These are phyloP conservation scores for Zaprionus ornatus DNA, from an alignment of 1,140 invertebrate genomes.

Conservation along the genomic window DNA sequence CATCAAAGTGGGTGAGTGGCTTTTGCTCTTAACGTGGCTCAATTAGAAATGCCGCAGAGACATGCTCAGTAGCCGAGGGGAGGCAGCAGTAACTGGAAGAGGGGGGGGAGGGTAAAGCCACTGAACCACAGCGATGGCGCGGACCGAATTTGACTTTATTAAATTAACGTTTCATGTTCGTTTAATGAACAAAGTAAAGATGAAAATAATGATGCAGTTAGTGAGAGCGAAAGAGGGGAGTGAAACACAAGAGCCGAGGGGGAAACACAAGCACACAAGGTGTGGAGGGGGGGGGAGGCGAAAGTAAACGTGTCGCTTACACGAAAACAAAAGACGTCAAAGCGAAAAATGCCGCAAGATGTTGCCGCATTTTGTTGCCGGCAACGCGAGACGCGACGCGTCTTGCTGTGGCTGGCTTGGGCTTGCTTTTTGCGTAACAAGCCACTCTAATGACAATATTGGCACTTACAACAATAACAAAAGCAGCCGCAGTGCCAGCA, in stretches of 20 bases:
- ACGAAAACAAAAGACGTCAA: slow-evolving; percentile 74
- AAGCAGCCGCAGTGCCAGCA: slow-evolving; percentile 46
- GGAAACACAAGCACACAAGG: not conserved
- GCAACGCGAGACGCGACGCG: slow-evolving; percentile 18
- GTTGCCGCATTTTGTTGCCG: slow-evolving; percentile 60
- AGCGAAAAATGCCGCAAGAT: slow-evolving; percentile 79
- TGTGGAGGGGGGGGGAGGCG: not conserved
- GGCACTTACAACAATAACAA: slow-evolving; percentile 77
- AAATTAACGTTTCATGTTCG: slow-evolving; percentile 82
- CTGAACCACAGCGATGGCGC: slow-evolving; percentile 23
- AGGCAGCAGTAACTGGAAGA: not conserved
- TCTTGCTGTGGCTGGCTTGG: slow-evolving; percentile 30
- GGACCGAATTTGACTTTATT: slow-evolving; percentile 73
- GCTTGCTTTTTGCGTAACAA: slow-evolving; percentile 73
- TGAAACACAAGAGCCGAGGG: slow-evolving; percentile 14
- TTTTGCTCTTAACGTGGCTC: slow-evolving; percentile 38
- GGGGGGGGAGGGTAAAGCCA: not conserved
- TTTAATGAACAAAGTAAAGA: slow-evolving; percentile 81
- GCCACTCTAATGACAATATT: slow-evolving; percentile 82
- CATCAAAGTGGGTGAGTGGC: slow-evolving; percentile 27
- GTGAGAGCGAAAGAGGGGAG: slow-evolving; percentile 11
- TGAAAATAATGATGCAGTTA: slow-evolving; percentile 77
- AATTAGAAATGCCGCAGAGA: slow-evolving; percentile 60
- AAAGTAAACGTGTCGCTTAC: slow-evolving; percentile 70
- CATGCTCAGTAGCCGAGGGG: not conserved